These are phyloP conservation scores for Neolamprologus multifasciatus DNA, from an alignment of 2,797 vertebrate genomes.

Conservation along the genomic window DNA sequence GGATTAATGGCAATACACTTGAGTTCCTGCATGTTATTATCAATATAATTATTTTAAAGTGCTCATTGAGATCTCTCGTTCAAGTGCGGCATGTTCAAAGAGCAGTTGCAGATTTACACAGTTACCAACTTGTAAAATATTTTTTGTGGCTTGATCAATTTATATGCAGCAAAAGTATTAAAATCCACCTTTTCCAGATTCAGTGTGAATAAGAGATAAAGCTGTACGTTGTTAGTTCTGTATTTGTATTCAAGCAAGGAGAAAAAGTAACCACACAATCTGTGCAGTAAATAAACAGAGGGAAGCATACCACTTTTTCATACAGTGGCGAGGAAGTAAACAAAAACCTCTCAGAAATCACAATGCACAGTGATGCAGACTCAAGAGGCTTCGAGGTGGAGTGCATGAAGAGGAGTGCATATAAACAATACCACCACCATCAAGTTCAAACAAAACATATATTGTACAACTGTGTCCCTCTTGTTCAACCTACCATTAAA, in stretches of 20 bases:
- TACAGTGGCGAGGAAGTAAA: background rate
- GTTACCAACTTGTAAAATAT: background rate
- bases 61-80: background rate
- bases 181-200: background rate
- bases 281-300: background rate
- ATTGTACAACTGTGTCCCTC: background rate
- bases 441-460: background rate
- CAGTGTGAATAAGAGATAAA: background rate
- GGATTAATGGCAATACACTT: background rate
- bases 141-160: background rate
- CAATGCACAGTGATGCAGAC: background rate
- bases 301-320: background rate
- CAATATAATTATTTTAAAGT: background rate
- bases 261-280: background rate
- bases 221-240: background rate
- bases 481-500: background rate
- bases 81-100: background rate
- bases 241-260: background rate
- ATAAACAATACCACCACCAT: background rate
- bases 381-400: background rate
- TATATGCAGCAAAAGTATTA: background rate
- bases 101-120: background rate
- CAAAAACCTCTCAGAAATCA: background rate
- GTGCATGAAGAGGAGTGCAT: background rate
- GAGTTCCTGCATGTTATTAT: background rate